Base-by-base conservation (phyloP, 2,888 invertebrate genomes). In the Polia nebulosa region DNA sequence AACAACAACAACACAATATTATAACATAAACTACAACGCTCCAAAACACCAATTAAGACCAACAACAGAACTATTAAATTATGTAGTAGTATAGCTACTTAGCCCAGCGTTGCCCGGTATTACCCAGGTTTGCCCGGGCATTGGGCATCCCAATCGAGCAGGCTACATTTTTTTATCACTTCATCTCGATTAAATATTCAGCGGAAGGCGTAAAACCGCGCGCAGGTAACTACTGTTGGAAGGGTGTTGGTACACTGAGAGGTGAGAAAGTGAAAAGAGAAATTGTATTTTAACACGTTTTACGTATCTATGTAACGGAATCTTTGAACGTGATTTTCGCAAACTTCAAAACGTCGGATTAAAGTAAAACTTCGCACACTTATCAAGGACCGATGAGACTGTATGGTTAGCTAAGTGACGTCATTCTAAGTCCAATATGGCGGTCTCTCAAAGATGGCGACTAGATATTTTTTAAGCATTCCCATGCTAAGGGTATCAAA, bases 151-250 rank as follows among this genome's bases (percentile, higher is more conserved):
- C 78, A 81, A 85, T 85, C 72, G 81, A 59, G 75, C 69, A 75
- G 63, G 76, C 76, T 72, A 81, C 80, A 81, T 81, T 85, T 87
- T 87, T 87, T 87, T 87, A 87, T 87, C 86, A 87, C 87, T 85
- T 82, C 78, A 85, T 87, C 74, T 80, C 69, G 68, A 59, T 85
- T 72, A 81, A 87, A 84, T 84, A 87, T 87, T 87, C 83, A 87
- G 58, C 55, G 66, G 61, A 72, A 51, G 76, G 72, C 72, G 80
- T 84, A 81, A 85, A 83, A 81, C 77, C 70, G 72, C 69, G 81
- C 75, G 57, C 62, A 56, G 57, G 82, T 82, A 82, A 83, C 84
- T 82, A 81, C 76, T 79, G 67, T 58, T 44, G 34, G 32, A 49
- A 27, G 29, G 51, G 25, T 36, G 22, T 41, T 29, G 70, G 55